Conservation (phyloP, 2,888 invertebrate species). For the Cepaea hortensis region DNA sequence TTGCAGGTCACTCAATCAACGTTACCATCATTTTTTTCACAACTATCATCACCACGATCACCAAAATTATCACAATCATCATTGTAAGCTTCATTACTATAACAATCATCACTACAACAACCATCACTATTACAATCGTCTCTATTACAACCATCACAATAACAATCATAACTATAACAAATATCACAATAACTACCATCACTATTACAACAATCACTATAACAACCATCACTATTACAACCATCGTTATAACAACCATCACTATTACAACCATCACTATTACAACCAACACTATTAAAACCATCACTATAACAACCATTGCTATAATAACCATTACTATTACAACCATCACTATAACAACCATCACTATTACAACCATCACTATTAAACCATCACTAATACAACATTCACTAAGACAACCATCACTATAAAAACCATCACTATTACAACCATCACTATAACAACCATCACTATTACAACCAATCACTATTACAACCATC, state of each 20-base stretch:
- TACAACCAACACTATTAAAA: background rate
- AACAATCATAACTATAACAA: background rate
- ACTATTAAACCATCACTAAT: too few species aligned
- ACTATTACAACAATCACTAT: constrained; percentile 18
- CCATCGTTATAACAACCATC: background rate
- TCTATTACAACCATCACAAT: background rate
- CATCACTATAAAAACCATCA: too few species aligned
- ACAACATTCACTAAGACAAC: too few species aligned
- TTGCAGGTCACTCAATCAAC: background rate
- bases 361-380: too few species aligned
- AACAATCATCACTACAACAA: background rate
- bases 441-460: too few species aligned
- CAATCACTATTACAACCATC: too few species aligned
- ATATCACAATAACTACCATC: background rate
- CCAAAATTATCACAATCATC: too few species aligned
- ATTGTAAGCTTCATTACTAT: background rate
- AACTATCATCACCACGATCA: too few species aligned
- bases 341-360: background rate
- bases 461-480: too few species aligned
- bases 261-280: constrained; percentile 2
- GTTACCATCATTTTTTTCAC: too few species aligned
- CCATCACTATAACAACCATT: background rate
- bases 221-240: constrained; percentile 14
- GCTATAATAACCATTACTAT: background rate
- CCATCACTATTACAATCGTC: background rate